These are phyloP conservation scores for Cryptotermes secundus DNA, from an alignment of 1,140 invertebrate species.

Conservation along the genomic window DNA sequence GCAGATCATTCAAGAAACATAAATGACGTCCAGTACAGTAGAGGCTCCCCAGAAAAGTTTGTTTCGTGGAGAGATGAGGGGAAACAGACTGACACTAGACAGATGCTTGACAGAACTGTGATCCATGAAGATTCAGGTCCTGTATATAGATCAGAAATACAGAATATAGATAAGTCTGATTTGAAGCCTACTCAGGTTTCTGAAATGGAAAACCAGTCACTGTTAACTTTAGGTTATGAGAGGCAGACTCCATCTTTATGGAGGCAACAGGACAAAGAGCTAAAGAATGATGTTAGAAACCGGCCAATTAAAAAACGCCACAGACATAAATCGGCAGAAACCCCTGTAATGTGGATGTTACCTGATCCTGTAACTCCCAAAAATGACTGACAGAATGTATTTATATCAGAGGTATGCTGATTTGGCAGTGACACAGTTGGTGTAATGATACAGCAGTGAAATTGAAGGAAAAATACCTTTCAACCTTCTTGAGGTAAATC, in stretches of 20 bases:
- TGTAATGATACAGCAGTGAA: too few relatives aligned
- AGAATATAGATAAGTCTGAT: not conserved
- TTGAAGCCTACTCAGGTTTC: not conserved
- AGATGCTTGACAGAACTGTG: not conserved
- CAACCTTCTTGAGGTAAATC: too few relatives aligned
- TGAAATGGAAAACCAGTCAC: not conserved
- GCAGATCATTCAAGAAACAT: not conserved
- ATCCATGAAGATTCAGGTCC: not conserved
- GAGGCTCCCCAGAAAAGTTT: not conserved
- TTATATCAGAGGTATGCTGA: too few relatives aligned
- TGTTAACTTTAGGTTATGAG: not conserved
- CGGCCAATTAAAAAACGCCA: not conserved
- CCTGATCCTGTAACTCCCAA: not conserved
- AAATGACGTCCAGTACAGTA: not conserved
- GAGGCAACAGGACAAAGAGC: not conserved
- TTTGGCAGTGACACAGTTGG: too few relatives aligned
- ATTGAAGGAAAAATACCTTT: too few relatives aligned
- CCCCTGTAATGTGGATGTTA: not conserved
- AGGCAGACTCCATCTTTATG: not conserved
- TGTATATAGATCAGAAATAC: not conserved
- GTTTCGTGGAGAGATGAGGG: not conserved
- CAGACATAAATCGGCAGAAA: not conserved
- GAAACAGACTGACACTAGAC: not conserved
- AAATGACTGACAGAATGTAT: not conserved
- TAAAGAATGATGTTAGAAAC: not conserved